Conservation (phyloP, 2,888 invertebrate genomes). For the Tenthredo scrophulariae region DNA sequence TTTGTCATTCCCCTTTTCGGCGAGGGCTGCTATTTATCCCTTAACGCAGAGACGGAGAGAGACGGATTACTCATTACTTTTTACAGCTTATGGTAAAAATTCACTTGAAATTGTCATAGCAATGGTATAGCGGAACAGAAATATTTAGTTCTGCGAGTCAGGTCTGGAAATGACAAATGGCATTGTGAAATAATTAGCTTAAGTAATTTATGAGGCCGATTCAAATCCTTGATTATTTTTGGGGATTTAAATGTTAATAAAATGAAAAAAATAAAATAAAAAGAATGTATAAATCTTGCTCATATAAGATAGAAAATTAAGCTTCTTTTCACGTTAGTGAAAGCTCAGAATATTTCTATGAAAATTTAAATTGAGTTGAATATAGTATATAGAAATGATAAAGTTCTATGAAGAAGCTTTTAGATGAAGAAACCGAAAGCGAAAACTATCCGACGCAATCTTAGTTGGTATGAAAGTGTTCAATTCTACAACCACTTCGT, state of each 20-base stretch:
- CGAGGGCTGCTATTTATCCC: conserved; percentile 13
- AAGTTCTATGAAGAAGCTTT: background rate
- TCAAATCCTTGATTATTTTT: background rate
- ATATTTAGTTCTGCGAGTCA: background rate
- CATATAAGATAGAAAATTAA: too few relatives aligned
- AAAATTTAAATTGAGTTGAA: background rate
- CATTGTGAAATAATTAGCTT: background rate
- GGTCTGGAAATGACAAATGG: background rate
- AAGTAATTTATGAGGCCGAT: background rate
- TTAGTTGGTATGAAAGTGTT: conserved; percentile 2
- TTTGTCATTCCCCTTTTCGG: conserved; percentile 27
- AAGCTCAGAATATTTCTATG: background rate
- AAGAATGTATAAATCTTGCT: background rate
- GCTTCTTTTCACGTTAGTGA: background rate
- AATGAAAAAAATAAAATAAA: background rate
- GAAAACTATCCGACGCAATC: background rate
- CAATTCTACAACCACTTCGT: conserved; percentile 18
- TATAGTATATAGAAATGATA: background rate
- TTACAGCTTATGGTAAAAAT: background rate
- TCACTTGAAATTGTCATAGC: background rate
- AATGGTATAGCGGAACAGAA: background rate
- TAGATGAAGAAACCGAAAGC: background rate
- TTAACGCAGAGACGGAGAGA: background rate
- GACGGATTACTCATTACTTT: conserved; percentile 1
- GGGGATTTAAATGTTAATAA: background rate